Evolutionary conservation across 2,888 invertebrate genomes (phyloP).

Genomic region (Drosophila demipolita): DNA sequence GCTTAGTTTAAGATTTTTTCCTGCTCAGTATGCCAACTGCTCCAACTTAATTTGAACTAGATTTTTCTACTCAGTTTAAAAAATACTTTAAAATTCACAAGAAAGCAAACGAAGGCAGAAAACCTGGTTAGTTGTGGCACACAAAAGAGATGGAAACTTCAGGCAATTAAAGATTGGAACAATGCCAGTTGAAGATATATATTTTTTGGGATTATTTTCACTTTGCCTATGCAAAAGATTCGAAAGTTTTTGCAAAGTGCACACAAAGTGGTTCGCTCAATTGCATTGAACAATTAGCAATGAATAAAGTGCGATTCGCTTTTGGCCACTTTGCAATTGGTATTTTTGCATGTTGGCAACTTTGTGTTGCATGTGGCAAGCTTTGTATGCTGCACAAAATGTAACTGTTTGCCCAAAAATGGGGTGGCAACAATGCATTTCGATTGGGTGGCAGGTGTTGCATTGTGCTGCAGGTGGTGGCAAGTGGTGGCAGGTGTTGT

Average conservation of each 20-base stretch:
- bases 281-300: not conserved
- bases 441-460: not conserved
- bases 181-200: not conserved
- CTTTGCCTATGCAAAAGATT: not conserved
- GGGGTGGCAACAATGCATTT: not conserved
- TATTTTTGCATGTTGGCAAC: not conserved
- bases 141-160: not conserved
- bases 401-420: not conserved
- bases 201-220: not conserved
- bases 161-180: not conserved
- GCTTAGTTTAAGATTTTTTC: not conserved
- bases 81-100: not conserved
- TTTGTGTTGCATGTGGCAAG: not conserved
- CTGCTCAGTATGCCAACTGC: not conserved
- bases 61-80: not conserved
- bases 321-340: constrained; percentile 40
- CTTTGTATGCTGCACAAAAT: not conserved
- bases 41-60: not conserved
- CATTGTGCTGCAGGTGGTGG: constrained; percentile 17
- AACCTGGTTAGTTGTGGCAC: not conserved
- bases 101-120: not conserved
- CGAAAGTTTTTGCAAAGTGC: not conserved
- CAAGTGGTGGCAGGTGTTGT: constrained; percentile 1
- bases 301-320: constrained; percentile 27
- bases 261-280: not conserved